A percentile compares a stretch with the other conserved stretches of the same genome.
These are phyloP conservation scores for Metopia argyrocephala DNA, from an alignment of 2,888 invertebrate genomes.

Conservation along the genomic window DNA sequence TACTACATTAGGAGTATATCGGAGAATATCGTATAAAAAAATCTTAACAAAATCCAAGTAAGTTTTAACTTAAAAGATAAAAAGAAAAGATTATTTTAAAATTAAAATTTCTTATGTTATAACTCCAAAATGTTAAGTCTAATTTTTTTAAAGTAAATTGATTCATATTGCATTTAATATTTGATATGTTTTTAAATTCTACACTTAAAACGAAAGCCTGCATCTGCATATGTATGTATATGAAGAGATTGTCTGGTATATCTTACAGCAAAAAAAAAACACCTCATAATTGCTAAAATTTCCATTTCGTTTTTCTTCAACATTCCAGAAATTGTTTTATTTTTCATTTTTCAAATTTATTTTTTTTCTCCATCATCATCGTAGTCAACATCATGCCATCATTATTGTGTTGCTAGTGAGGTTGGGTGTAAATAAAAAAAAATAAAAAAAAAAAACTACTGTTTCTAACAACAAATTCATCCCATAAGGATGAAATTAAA, in stretches of 20 bases:
- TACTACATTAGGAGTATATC: no score
- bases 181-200: no score
- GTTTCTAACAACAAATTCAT: slow-evolving; percentile 32
- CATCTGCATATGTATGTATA: not conserved
- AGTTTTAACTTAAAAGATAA: no score
- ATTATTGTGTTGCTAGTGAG: not conserved
- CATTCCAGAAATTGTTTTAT: not conserved
- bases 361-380: not conserved
- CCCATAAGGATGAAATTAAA: slow-evolving; percentile 26
- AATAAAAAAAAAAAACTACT: not conserved
- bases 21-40: no score
- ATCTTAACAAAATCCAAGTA: no score
- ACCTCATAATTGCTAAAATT: slow-evolving; percentile 8
- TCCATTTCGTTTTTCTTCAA: not conserved
- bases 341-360: not conserved
- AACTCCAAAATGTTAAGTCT: no score
- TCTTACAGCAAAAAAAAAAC: slow-evolving; percentile 7
- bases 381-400: not conserved
- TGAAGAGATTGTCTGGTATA: not conserved
- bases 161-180: not conserved
- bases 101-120: no score
- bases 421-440: not conserved
- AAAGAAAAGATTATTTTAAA: no score
- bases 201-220: not conserved
- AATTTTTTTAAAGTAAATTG: not conserved